phyloP scores from a whole-genome alignment of 2,888 invertebrate genomes.

The Hydropsyche betteni region DNA sequence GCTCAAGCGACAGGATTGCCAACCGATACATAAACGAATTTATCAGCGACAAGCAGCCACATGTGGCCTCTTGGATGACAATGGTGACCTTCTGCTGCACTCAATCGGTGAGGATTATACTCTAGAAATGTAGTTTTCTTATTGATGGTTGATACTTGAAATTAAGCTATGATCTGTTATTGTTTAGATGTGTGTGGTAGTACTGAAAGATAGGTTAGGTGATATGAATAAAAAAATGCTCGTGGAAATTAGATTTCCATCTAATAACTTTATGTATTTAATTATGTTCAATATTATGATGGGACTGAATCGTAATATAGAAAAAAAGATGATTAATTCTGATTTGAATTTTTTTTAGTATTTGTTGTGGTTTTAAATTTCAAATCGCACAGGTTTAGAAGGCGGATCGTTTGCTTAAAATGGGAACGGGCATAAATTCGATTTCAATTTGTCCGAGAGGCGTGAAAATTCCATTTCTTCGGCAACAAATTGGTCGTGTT shows the following conservation, averaged over 20 bases:
- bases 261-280: no score
- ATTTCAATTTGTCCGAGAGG: conserved; percentile 38
- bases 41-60: conserved; percentile 48
- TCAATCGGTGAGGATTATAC: not conserved
- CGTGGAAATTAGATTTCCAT: no score
- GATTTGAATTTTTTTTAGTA: not conserved
- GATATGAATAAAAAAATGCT: no score
- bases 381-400: conserved; percentile 48
- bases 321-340: conserved; percentile 1
- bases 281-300: no score
- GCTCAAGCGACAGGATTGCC: conserved; percentile 45
- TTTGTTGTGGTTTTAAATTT: conserved; percentile 34
- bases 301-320: no score
- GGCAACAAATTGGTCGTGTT: conserved; percentile 35
- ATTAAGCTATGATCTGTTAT: no score
- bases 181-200: no score
- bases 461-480: conserved; percentile 38
- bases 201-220: no score
- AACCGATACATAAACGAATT: conserved; percentile 50
- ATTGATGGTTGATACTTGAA: no score
- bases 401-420: conserved; percentile 27
- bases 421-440: conserved; percentile 34
- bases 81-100: not conserved
- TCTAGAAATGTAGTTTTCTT: no score
- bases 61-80: conserved; percentile 18